Conservation (phyloP, 2,797 vertebrate species). For the Enteromius thamalakanensis region DNA sequence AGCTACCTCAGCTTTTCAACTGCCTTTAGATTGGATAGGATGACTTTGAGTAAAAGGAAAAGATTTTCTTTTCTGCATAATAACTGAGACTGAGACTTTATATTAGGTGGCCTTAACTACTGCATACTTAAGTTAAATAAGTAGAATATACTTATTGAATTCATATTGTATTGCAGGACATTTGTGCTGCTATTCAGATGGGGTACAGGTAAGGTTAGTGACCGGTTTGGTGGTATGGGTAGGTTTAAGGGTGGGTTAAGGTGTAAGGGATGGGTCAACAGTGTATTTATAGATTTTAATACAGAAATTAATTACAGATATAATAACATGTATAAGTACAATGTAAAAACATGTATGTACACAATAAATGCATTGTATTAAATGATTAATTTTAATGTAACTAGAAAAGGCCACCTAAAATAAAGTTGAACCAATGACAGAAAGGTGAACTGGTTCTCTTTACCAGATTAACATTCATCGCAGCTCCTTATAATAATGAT, state of each 20-base stretch:
- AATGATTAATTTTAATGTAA: background rate
- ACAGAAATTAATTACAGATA: background rate
- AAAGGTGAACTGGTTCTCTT: background rate
- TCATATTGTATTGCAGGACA: background rate
- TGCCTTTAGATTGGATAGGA: background rate
- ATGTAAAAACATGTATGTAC: background rate
- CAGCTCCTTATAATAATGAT: background rate
- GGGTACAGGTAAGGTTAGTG: background rate
- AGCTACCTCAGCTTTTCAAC: background rate
- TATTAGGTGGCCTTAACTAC: background rate
- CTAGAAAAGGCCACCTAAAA: background rate
- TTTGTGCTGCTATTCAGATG: background rate
- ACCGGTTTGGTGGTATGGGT: background rate
- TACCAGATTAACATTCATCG: background rate
- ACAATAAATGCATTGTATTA: background rate
- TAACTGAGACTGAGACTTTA: background rate
- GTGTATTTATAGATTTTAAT: background rate
- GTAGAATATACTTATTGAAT: background rate
- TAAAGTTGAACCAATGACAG: background rate
- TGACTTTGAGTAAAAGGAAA: background rate
- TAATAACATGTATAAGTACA: background rate
- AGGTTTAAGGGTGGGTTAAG: background rate
- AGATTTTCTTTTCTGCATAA: slow-evolving; percentile 2
- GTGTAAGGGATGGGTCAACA: background rate
- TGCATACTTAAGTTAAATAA: background rate